Conservation (phyloP, 2,888 invertebrate species). For the Merodon equestris region DNA sequence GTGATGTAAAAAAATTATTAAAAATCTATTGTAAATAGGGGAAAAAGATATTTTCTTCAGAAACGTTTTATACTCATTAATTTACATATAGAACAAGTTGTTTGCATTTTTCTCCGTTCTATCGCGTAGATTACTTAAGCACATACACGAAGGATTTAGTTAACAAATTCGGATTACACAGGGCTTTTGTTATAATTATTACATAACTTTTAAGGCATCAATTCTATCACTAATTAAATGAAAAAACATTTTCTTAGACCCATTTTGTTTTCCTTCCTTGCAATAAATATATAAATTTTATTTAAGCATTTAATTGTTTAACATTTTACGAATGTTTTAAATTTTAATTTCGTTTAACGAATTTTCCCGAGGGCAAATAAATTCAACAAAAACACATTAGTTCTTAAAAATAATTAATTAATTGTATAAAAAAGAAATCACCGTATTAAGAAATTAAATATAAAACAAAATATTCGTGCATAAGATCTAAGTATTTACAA, state of each 20-base stretch:
- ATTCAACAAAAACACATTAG: conserved; percentile 19
- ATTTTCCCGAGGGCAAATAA: conserved; percentile 62
- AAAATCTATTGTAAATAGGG: conserved; percentile 32
- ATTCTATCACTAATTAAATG: conserved; percentile 9
- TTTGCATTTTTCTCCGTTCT: conserved; percentile 49
- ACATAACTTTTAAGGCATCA: conserved; percentile 9
- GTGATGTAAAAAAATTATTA: background rate
- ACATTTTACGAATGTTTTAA: conserved; percentile 53
- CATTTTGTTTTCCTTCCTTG: conserved; percentile 36
- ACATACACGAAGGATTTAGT: conserved; percentile 54
- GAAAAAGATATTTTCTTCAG: conserved; percentile 10
- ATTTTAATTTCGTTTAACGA: conserved; percentile 68
- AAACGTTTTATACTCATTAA: conserved; percentile 43
- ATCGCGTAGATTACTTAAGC: conserved; percentile 38
- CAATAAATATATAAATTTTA: conserved; percentile 53
- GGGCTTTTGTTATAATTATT: conserved; percentile 71
- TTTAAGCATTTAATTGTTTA: conserved; percentile 60
- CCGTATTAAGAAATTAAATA: conserved; percentile 30
- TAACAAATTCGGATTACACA: conserved; percentile 73
- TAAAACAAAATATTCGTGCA: conserved; percentile 31
- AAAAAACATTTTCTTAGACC: conserved; percentile 32
- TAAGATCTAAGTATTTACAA: conserved; percentile 53
- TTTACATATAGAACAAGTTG: conserved; percentile 34
- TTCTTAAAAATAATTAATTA: conserved; percentile 17
- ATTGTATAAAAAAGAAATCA: conserved; percentile 26